A percentile compares a stretch with the other conserved stretches of the same genome.
Conservation (phyloP, 1,140 invertebrate species). For the Coboldia fuscipes region DNA sequence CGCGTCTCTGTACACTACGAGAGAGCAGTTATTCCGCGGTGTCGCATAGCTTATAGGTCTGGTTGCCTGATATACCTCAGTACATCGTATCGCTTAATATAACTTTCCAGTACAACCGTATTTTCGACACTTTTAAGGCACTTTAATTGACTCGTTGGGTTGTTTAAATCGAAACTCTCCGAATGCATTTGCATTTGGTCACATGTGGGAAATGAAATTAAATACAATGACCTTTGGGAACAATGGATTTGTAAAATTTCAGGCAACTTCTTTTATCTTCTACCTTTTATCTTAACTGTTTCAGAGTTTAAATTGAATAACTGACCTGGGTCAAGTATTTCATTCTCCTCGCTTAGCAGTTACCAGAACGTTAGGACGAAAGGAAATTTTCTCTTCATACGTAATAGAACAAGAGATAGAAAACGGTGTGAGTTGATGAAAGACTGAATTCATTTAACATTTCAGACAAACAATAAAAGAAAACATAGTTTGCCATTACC, state of each 20-base stretch:
- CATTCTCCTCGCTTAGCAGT: too few relatives aligned
- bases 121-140: neutral
- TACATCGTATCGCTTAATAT: constrained; percentile 19
- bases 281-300: too few relatives aligned
- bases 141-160: neutral
- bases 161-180: neutral
- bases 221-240: neutral
- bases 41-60: constrained; percentile 17
- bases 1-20: neutral
- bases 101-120: neutral
- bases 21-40: constrained; percentile 8
- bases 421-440: neutral
- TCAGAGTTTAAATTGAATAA: too few relatives aligned
- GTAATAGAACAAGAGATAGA: neutral
- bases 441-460: neutral
- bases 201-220: neutral
- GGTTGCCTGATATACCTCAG: constrained; percentile 19
- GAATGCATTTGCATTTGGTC: neutral
- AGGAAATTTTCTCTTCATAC: neutral
- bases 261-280: too few relatives aligned
- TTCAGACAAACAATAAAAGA: neutral
- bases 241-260: neutral
- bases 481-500: neutral
- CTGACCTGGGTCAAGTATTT: too few relatives aligned
- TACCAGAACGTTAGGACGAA: too few relatives aligned